Percentiles rank a stretch among this genome's conserved stretches.
These are phyloP conservation scores for Taphrorychus bicolor DNA, from an alignment of 2,888 invertebrate species.

Conservation along the genomic window DNA sequence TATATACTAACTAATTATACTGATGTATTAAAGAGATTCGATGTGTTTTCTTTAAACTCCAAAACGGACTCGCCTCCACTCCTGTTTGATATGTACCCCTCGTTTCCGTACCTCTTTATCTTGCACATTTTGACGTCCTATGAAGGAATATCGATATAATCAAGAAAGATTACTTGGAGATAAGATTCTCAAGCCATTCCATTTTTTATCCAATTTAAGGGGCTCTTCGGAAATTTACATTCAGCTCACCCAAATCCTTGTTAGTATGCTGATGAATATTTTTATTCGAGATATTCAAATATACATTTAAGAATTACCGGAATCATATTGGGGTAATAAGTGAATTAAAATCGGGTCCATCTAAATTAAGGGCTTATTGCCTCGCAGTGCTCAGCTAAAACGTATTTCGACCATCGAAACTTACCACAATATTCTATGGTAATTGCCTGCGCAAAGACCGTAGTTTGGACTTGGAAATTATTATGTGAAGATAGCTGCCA, in stretches of 20 bases:
- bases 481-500: slow-evolving; percentile 40
- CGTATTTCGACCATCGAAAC: slow-evolving; percentile 12
- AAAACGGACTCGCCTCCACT: too few relatives aligned
- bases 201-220: slow-evolving; percentile 53
- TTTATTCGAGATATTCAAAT: slow-evolving; percentile 20
- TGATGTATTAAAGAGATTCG: too few relatives aligned
- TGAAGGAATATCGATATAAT: slow-evolving; percentile 54
- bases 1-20: too few relatives aligned
- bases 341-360: neutral
- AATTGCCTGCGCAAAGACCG: slow-evolving; percentile 36
- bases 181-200: slow-evolving; percentile 53
- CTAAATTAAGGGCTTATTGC: neutral
- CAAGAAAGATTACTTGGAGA: slow-evolving; percentile 54
- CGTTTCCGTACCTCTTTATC: slow-evolving; percentile 14
- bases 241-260: slow-evolving; percentile 8
- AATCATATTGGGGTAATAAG: slow-evolving; percentile 6
- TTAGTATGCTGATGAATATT: slow-evolving; percentile 3
- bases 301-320: slow-evolving; percentile 16
- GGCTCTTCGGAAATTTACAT: slow-evolving; percentile 12
- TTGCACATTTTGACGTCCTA: slow-evolving; percentile 42
- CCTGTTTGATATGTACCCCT: slow-evolving; percentile 2
- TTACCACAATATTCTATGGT: slow-evolving; percentile 30
- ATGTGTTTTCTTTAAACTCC: too few relatives aligned
- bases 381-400: neutral
- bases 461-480: slow-evolving; percentile 31